Evolutionary conservation across 2,888 invertebrate genomes (phyloP).

Genomic region (Lycocerus yunnanus): DNA sequence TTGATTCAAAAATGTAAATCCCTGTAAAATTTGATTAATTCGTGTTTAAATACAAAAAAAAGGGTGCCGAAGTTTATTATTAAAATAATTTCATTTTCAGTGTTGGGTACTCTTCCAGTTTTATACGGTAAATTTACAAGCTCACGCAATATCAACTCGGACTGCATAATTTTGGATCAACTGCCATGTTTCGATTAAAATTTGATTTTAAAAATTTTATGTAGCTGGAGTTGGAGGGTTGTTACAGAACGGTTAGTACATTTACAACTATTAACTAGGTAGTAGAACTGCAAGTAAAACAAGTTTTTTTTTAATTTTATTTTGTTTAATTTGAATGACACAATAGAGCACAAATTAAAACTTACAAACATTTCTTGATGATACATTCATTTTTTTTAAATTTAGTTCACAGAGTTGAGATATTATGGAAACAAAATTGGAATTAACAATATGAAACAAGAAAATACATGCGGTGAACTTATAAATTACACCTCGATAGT

Average conservation of each 20-base stretch:
- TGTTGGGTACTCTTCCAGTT: not conserved
- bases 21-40: too few species aligned
- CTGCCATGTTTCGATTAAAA: not conserved
- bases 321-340: not conserved
- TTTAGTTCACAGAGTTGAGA: not conserved
- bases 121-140: not conserved
- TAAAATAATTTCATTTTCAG: not conserved
- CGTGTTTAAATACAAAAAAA: too few species aligned
- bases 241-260: too few species aligned
- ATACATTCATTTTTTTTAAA: not conserved
- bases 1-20: too few species aligned
- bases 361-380: not conserved
- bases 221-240: too few species aligned
- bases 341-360: not conserved
- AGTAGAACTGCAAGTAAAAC: not conserved
- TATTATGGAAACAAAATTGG: not conserved
- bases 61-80: too few species aligned
- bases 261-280: not conserved
- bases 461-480: not conserved
- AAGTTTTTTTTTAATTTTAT: not conserved
- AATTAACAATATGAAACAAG: not conserved
- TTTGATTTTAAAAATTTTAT: not conserved
- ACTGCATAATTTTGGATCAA: not conserved
- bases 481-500: not conserved
- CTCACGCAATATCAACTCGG: too few species aligned